Conservation (phyloP, 2,113 vertebrate genomes). For the Numida meleagris region DNA sequence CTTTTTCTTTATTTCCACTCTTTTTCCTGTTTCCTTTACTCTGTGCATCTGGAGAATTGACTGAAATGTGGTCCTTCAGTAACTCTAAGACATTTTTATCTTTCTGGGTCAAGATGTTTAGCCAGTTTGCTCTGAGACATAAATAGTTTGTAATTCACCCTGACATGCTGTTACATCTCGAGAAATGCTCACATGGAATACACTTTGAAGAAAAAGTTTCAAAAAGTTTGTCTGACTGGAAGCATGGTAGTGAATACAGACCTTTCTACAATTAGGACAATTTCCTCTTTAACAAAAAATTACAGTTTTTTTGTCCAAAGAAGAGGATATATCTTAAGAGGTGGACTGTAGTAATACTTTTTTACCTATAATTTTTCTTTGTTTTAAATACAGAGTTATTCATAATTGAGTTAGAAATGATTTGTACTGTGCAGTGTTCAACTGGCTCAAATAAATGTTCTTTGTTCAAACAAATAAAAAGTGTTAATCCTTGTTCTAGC, state of each 20-base stretch:
- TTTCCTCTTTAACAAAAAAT: slow-evolving; percentile 19
- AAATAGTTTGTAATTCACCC: not conserved
- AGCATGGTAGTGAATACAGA: not conserved
- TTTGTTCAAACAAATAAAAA: slow-evolving; percentile 24
- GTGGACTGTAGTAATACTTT: not conserved
- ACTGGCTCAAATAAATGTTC: slow-evolving; percentile 24
- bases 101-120: slow-evolving; percentile 21
- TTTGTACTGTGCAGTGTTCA: not conserved
- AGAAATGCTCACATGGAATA: not conserved
- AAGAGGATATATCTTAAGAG: not conserved
- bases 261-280: not conserved
- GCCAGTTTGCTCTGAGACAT: not conserved
- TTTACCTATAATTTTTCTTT: slow-evolving; percentile 9
- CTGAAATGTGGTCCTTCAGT: not conserved
- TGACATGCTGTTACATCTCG: not conserved
- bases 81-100: not conserved
- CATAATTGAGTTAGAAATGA: not conserved
- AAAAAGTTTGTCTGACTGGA: not conserved
- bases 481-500: not conserved
- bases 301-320: not conserved
- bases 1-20: not conserved
- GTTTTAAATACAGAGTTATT: not conserved
- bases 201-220: not conserved
- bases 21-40: not conserved
- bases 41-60: not conserved